Conservation (phyloP, 2,113 vertebrate species). For the Phalacrocorax pelagicus region DNA sequence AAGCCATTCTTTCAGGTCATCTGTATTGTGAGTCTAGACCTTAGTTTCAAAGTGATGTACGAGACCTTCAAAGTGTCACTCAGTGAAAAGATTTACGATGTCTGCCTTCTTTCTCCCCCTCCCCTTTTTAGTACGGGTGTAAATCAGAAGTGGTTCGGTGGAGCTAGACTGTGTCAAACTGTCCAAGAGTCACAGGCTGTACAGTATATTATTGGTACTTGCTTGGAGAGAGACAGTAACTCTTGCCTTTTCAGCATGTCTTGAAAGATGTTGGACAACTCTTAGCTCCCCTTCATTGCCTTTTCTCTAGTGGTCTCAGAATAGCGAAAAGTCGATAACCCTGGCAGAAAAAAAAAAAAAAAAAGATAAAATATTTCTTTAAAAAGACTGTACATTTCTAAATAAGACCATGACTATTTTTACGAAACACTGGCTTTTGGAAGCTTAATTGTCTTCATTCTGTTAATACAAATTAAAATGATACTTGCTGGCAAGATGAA, state of each 20-base stretch:
- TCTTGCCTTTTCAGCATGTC: not conserved
- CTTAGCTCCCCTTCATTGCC: not conserved
- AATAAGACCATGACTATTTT: conserved; percentile 11
- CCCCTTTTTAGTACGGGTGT: not conserved
- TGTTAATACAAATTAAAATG: not conserved
- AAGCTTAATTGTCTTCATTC: conserved; percentile 20
- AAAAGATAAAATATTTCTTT: not conserved
- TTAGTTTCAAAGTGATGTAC: not conserved
- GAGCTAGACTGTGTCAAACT: not conserved
- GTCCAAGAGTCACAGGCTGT: not conserved
- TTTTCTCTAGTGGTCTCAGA: not conserved
- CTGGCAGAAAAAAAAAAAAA: not conserved
- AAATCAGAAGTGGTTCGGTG: conserved; percentile 33
- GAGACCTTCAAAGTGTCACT: conserved; percentile 24
- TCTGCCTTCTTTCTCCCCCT: not conserved
- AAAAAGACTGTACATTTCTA: not conserved
- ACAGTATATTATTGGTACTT: not conserved
- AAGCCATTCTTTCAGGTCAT: conserved; percentile 3
- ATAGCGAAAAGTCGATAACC: not conserved
- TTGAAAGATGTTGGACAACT: not conserved
- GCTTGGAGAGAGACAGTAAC: not conserved
- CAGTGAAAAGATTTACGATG: not conserved
- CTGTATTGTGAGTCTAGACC: not conserved
- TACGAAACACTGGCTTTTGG: not conserved
- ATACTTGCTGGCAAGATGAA: conserved; percentile 4